Base-by-base conservation (phyloP, 1,140 invertebrate genomes). In the Drosophila malerkotliana region DNA sequence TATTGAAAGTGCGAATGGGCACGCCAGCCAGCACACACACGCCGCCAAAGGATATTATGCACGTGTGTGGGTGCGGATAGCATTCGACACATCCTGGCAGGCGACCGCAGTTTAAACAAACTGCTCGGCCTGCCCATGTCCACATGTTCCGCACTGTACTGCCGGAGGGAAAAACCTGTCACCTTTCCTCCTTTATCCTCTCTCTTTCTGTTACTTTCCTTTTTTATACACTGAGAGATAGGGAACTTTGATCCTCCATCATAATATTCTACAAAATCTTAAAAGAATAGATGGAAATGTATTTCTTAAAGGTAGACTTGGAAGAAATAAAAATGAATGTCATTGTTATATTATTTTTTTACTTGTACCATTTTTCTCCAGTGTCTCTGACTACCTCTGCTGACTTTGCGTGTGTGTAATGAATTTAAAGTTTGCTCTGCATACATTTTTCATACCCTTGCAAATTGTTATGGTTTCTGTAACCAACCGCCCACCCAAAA, bases 371-470 rank as follows among this genome's bases (percentile, higher is more conserved):
- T 39, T 49, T 57, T 21, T 18, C 26, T 21, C 39, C 39, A 39
- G 10, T 44, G 45, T 57, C 24, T 18, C 32, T 5, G 14, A 14
- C 39, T 37, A 12, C 47, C 41, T 39, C 39, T 49, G 61, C 69
- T 57, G 56, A 79, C 82, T 76, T 87, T 87, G 82, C 83, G 75
- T 87, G 82, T 87, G 75, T 87, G 83, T 88, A 87, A 87, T 87
- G 83, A 87, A 87, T 87, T 87, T 87, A 87, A 88, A 87, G 83
- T 88, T 87, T 76, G 83, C 79, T 66, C 60, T 63, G 75, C 83
- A 88, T 87, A 87, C 71, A 87, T 88, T 87, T 87, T 87, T 87
- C 82, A 87, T 87, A 56, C 67, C 74, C 78, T 78, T 62, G 83
- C 66, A 88, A 87, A 87, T 87, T 88, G 83, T 87, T 88, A 87